Percentiles rank a stretch among this genome's conserved stretches.
These are phyloP conservation scores for Ennomos fuscantarius DNA, from an alignment of 2,888 invertebrate species.

Conservation along the genomic window DNA sequence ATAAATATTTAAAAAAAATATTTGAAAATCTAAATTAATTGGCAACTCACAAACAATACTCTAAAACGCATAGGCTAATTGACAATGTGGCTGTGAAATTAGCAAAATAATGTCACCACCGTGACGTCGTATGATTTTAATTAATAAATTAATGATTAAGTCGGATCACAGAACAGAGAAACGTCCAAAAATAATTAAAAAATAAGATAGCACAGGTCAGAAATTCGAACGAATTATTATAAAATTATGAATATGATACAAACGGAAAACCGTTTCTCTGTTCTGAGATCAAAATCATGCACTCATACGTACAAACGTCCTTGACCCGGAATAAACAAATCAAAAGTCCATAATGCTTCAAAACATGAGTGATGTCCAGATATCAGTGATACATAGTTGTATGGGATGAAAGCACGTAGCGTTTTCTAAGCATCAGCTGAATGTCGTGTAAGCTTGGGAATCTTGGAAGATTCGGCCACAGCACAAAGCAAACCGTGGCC, in stretches of 20 bases:
- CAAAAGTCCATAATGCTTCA: slow-evolving; percentile 73
- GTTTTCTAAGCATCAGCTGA: slow-evolving; percentile 57
- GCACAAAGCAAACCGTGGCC: slow-evolving; percentile 73
- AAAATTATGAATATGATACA: too few species aligned
- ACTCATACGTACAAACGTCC: slow-evolving; percentile 76
- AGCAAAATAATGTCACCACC: slow-evolving; percentile 74
- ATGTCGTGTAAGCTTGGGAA: slow-evolving; percentile 51
- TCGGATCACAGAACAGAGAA: slow-evolving; percentile 66
- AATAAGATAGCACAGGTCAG: slow-evolving; percentile 1
- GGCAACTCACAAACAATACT: slow-evolving; percentile 84
- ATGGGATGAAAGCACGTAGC: slow-evolving; percentile 56
- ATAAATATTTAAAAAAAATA: slow-evolving; percentile 54
- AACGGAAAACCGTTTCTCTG: slow-evolving; percentile 48
- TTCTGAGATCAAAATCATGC: slow-evolving; percentile 63
- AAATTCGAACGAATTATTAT: not conserved
- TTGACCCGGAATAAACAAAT: slow-evolving; percentile 19
- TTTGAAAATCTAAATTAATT: slow-evolving; percentile 73
- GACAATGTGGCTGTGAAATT: slow-evolving; percentile 85
- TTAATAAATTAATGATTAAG: slow-evolving; percentile 68
- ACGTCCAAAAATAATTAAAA: slow-evolving; percentile 26
- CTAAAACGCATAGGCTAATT: slow-evolving; percentile 85
- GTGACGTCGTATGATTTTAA: slow-evolving; percentile 75
- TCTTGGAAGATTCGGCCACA: slow-evolving; percentile 61
- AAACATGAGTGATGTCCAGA: slow-evolving; percentile 67
- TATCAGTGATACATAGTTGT: slow-evolving; percentile 54